These are phyloP conservation scores for Ceyx erithaca DNA, from an alignment of 2,797 vertebrate genomes.

Conservation along the genomic window DNA sequence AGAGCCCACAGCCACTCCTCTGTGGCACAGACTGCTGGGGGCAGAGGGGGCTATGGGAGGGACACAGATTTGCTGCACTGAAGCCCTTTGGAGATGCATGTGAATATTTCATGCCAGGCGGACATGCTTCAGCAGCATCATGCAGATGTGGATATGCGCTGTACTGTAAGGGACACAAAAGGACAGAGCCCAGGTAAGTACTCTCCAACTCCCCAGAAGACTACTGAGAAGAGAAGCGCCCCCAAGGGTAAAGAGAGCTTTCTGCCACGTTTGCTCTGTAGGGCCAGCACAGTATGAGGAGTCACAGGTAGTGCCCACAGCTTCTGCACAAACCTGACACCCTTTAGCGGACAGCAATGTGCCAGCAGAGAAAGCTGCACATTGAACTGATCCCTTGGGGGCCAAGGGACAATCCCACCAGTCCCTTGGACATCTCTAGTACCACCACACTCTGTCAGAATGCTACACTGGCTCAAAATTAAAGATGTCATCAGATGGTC, in stretches of 20 bases:
- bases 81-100: neutral
- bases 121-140: neutral
- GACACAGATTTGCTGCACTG: neutral
- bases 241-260: neutral
- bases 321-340: neutral
- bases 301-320: neutral
- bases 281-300: neutral
- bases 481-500: neutral
- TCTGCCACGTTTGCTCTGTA: neutral
- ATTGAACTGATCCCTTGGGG: neutral
- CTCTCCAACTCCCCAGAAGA: neutral
- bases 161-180: neutral
- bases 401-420: neutral
- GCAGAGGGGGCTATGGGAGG: neutral
- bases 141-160: neutral
- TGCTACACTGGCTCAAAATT: neutral
- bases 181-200: neutral
- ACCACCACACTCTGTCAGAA: neutral
- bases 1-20: neutral
- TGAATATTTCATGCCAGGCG: conserved; percentile 20
- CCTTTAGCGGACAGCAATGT: neutral
- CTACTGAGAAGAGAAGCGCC: neutral
- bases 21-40: neutral
- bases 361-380: neutral
- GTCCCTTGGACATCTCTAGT: neutral